phyloP scores from a whole-genome alignment of 1,140 invertebrate species.

The Zaprionus camerounensis region DNA sequence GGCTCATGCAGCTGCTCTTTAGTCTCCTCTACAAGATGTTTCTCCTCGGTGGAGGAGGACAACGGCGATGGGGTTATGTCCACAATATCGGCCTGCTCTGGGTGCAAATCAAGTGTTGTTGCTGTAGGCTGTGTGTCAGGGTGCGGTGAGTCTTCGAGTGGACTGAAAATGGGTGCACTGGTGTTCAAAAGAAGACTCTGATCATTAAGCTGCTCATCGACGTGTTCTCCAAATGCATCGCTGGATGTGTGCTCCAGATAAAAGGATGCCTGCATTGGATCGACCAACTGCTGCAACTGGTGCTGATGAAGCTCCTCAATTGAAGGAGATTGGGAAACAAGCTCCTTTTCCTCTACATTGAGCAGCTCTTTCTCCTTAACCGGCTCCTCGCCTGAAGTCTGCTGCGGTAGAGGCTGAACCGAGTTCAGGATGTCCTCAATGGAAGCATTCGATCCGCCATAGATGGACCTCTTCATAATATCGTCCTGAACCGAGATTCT shows the following conservation, averaged over 20 bases:
- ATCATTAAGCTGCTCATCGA: conserved; percentile 19
- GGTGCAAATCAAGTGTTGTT: conserved; percentile 59
- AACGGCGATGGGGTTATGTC: conserved; percentile 71
- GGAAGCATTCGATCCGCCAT: conserved; percentile 52
- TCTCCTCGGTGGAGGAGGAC: conserved; percentile 74
- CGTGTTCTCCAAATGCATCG: conserved; percentile 37
- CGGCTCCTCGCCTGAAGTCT: conserved; percentile 37
- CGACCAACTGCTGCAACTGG: conserved; percentile 49
- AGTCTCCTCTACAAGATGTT: conserved; percentile 76
- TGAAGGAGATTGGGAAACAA: conserved; percentile 73
- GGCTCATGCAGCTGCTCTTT: conserved; percentile 61
- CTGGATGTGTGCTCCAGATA: conserved; percentile 70
- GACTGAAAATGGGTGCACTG: conserved; percentile 61
- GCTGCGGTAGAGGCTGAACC: conserved; percentile 68
- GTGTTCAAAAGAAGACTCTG: conserved; percentile 62
- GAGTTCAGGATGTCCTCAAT: conserved; percentile 81
- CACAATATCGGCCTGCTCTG: conserved; percentile 59
- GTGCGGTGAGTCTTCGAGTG: conserved; percentile 32
- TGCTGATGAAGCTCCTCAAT: conserved; percentile 72
- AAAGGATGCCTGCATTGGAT: conserved; percentile 78
- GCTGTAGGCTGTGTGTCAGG: conserved; percentile 28
- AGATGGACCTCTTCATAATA: conserved; percentile 72
- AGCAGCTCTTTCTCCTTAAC: conserved; percentile 63
- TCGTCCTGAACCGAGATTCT: conserved; percentile 34
- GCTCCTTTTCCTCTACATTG: conserved; percentile 77